Percentiles rank a stretch among this genome's conserved stretches.
phyloP scores from a whole-genome alignment of 2,888 invertebrate species.

The Diaperis boleti region DNA sequence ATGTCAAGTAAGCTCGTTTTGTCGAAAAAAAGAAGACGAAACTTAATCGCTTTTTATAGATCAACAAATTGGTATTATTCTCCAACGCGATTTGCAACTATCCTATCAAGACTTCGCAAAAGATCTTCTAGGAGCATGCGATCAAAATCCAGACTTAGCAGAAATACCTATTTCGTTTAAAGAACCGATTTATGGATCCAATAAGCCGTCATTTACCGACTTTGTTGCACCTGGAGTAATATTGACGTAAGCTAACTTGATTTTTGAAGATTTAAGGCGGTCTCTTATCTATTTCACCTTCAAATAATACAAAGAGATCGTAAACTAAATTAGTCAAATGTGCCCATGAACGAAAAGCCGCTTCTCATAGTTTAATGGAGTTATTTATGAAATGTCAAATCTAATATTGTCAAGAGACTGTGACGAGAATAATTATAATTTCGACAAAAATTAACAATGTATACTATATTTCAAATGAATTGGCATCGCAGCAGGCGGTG shows the following conservation, averaged over 20 bases:
- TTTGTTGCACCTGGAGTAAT: conserved; percentile 97
- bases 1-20: conserved; percentile 89
- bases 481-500: too few relatives aligned
- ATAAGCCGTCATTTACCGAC: conserved; percentile 93
- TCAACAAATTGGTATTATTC: conserved; percentile 93
- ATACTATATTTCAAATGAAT: too few relatives aligned
- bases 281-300: too few relatives aligned
- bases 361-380: too few relatives aligned
- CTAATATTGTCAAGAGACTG: too few relatives aligned
- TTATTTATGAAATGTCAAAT: too few relatives aligned
- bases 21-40: too few relatives aligned
- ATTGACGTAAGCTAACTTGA: conserved; percentile 78
- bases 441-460: too few relatives aligned
- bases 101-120: conserved; percentile 89
- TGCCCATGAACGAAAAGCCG: too few relatives aligned
- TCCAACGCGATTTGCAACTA: conserved; percentile 87
- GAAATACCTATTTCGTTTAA: conserved; percentile 91
- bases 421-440: too few relatives aligned
- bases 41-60: conserved; percentile 67
- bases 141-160: conserved; percentile 86
- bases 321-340: too few relatives aligned
- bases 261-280: neutral
- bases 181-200: conserved; percentile 89
- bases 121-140: conserved; percentile 78
- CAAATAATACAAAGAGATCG: too few relatives aligned